These are phyloP conservation scores for Elysia chlorotica DNA, from an alignment of 1,140 invertebrate genomes.

Conservation along the genomic window DNA sequence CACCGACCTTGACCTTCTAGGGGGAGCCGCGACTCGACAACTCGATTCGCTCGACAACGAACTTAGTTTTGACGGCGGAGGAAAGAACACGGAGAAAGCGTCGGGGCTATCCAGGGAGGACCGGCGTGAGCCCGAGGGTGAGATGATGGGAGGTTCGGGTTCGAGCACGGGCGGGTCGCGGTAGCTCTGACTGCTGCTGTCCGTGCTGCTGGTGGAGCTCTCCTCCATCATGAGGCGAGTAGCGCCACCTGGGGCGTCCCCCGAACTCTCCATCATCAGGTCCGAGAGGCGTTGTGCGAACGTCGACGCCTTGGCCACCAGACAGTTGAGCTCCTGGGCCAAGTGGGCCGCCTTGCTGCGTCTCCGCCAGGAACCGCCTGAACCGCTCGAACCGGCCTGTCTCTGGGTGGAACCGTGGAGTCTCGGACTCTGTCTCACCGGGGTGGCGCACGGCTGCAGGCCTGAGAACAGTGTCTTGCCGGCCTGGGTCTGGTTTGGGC, in stretches of 20 bases:
- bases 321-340: conserved; percentile 15
- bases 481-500: neutral
- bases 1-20: conserved; percentile 7
- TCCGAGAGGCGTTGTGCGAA: conserved; percentile 17
- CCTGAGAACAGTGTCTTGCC: too few relatives aligned
- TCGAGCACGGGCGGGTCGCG: conserved; percentile 28
- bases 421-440: conserved; percentile 18
- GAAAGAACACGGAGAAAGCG: conserved; percentile 13
- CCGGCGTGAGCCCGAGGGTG: conserved; percentile 15
- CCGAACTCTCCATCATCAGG: conserved; percentile 15
- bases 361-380: too few relatives aligned
- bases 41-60: too few relatives aligned
- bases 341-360: conserved; percentile 3
- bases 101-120: conserved; percentile 4
- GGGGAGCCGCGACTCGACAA: too few relatives aligned
- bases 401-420: neutral
- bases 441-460: too few relatives aligned
- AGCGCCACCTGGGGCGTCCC: neutral
- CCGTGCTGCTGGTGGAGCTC: too few relatives aligned
- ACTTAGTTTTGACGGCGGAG: too few relatives aligned
- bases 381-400: neutral
- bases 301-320: conserved; percentile 22
- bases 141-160: conserved; percentile 23
- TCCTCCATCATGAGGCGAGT: too few relatives aligned
- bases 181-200: too few relatives aligned